These are phyloP conservation scores for Drosophila baimaii DNA, from an alignment of 1,140 invertebrate species.

Conservation along the genomic window DNA sequence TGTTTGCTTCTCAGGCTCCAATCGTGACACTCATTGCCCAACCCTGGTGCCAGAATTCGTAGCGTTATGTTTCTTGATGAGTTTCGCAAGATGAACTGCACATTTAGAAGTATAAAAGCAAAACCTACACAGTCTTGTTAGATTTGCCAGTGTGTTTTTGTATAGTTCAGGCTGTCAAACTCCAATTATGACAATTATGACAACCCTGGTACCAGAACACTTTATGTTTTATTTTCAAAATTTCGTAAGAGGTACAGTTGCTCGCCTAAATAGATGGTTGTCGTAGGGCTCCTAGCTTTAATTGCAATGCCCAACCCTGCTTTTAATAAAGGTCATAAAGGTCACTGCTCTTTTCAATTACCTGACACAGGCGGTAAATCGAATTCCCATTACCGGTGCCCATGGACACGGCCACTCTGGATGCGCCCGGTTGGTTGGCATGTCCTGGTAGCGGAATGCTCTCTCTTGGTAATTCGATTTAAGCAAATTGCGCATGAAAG, in stretches of 20 bases:
- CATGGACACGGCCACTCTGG: constrained; percentile 12
- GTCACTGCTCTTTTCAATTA: constrained; percentile 7
- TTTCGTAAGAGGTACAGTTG: not conserved
- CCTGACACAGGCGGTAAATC: constrained; percentile 22
- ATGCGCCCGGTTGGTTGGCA: not conserved
- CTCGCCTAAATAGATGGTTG: not conserved
- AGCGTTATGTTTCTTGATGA: too few relatives aligned
- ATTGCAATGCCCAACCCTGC: not conserved
- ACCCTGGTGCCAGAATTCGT: too few relatives aligned
- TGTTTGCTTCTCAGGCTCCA: too few relatives aligned
- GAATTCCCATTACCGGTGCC: constrained; percentile 24
- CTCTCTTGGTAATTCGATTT: constrained; percentile 66
- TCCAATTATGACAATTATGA: too few relatives aligned
- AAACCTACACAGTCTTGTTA: not conserved
- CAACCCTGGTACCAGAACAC: too few relatives aligned
- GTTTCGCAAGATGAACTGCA: not conserved
- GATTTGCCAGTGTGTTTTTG: not conserved
- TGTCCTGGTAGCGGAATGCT: constrained; percentile 38
- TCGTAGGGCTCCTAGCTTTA: not conserved
- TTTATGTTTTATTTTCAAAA: too few relatives aligned
- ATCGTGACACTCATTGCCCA: too few relatives aligned
- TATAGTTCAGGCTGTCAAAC: too few relatives aligned
- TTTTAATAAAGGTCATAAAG: not conserved
- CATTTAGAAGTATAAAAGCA: not conserved
- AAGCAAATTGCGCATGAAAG: constrained; percentile 71